Conservation (phyloP, 2,888 invertebrate genomes). For the Cerceris rybyensis region DNA sequence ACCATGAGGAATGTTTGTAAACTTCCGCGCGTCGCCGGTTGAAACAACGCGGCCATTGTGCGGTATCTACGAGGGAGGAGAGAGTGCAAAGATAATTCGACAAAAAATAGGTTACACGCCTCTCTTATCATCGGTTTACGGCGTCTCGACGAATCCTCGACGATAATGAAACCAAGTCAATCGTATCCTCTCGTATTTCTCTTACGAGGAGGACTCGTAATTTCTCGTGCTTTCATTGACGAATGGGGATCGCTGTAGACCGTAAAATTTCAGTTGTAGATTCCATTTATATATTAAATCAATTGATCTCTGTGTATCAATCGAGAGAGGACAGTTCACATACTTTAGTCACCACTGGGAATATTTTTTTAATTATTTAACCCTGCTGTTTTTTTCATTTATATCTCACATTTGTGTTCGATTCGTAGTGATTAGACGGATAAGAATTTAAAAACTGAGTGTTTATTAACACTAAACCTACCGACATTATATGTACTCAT, state of each 20-base stretch:
- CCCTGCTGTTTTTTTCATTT: too few relatives aligned
- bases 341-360: too few relatives aligned
- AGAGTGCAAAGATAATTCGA: constrained; percentile 45
- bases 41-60: constrained; percentile 57
- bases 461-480: too few relatives aligned
- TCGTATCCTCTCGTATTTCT: background rate
- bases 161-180: background rate
- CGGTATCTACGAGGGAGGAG: constrained; percentile 15
- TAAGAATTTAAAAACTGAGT: too few relatives aligned
- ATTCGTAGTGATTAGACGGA: too few relatives aligned
- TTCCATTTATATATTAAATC: too few relatives aligned
- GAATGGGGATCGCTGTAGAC: background rate
- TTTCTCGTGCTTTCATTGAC: background rate
- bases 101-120: constrained; percentile 59
- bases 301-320: too few relatives aligned
- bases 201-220: background rate
- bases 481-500: too few relatives aligned
- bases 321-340: too few relatives aligned
- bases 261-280: too few relatives aligned
- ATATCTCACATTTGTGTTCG: too few relatives aligned
- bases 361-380: too few relatives aligned
- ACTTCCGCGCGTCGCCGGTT: constrained; percentile 28
- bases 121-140: constrained; percentile 46
- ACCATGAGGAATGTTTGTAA: constrained; percentile 31
- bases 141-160: constrained; percentile 23